Evolutionary conservation across 2,113 vertebrate species (phyloP).

Genomic region (Vulpes vulpes): DNA sequence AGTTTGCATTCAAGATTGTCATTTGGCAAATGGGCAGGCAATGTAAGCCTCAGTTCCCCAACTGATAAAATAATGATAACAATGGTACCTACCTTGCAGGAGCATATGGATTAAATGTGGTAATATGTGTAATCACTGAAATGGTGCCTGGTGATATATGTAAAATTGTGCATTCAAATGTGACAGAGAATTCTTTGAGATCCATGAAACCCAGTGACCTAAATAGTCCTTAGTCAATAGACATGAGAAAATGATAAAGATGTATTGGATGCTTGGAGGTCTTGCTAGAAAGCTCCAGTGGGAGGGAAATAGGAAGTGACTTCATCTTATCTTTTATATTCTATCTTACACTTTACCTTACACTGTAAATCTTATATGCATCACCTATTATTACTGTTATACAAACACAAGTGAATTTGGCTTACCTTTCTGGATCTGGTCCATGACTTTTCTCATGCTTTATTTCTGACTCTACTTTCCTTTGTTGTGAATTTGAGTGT

Average conservation of each 20-base stretch:
- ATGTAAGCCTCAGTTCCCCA: background rate
- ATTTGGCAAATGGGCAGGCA: background rate
- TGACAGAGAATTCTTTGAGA: background rate
- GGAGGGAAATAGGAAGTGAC: background rate
- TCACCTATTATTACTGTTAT: background rate
- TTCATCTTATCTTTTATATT: background rate
- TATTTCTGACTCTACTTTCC: background rate
- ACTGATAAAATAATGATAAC: background rate
- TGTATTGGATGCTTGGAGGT: background rate
- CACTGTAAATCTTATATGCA: background rate
- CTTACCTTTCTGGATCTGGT: background rate
- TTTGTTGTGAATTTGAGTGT: background rate
- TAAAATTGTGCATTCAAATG: background rate
- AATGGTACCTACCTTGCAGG: background rate
- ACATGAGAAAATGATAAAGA: conserved; percentile 14
- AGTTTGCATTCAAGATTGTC: background rate
- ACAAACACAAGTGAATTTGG: background rate
- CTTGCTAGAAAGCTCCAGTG: background rate
- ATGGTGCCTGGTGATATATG: background rate
- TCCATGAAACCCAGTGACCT: background rate
- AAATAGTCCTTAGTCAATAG: background rate
- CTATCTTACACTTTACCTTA: background rate
- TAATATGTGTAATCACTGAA: background rate
- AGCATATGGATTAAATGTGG: background rate
- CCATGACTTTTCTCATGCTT: background rate